These are phyloP conservation scores for Drosophila pandora DNA, from an alignment of 1,140 invertebrate species.

Conservation along the genomic window DNA sequence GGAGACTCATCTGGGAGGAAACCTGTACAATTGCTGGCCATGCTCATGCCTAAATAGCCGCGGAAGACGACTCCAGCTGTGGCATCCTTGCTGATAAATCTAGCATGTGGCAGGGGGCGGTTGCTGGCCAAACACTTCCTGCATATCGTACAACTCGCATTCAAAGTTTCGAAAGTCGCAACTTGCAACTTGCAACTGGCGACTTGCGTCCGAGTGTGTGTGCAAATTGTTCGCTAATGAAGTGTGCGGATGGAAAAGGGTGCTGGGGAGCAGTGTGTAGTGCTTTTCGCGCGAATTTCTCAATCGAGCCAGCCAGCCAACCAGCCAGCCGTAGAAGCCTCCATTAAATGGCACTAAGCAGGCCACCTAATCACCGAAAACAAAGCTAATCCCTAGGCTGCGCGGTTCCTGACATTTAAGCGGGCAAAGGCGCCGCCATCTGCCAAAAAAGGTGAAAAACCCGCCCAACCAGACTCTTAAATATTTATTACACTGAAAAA, in stretches of 20 bases:
- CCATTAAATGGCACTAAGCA: slow-evolving; percentile 25
- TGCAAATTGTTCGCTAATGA: slow-evolving; percentile 81
- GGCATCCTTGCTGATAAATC: slow-evolving; percentile 59
- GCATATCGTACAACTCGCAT: slow-evolving; percentile 13
- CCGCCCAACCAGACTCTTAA: slow-evolving; percentile 16
- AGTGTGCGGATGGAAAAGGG: slow-evolving; percentile 35
- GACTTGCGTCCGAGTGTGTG: slow-evolving; percentile 49
- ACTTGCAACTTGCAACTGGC: too few relatives aligned
- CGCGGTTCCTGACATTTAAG: slow-evolving; percentile 76
- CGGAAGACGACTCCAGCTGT: slow-evolving; percentile 36
- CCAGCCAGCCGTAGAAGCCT: slow-evolving; percentile 23
- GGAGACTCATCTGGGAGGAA: slow-evolving; percentile 28
- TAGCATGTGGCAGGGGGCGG: slow-evolving; percentile 1
- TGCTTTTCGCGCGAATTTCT: background rate
- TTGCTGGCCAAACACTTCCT: slow-evolving; percentile 38
- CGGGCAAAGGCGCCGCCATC: slow-evolving; percentile 66
- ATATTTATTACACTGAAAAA: slow-evolving; percentile 22
- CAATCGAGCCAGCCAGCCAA: background rate
- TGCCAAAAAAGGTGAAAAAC: slow-evolving; percentile 26
- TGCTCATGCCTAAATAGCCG: slow-evolving; percentile 80
- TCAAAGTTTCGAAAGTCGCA: slow-evolving; percentile 11
- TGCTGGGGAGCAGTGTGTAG: background rate
- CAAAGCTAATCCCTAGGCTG: slow-evolving; percentile 27
- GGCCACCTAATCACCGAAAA: slow-evolving; percentile 54
- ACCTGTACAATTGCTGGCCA: slow-evolving; percentile 81